phyloP scores from a whole-genome alignment of 1,140 invertebrate genomes.

The Homalodisca vitripennis region DNA sequence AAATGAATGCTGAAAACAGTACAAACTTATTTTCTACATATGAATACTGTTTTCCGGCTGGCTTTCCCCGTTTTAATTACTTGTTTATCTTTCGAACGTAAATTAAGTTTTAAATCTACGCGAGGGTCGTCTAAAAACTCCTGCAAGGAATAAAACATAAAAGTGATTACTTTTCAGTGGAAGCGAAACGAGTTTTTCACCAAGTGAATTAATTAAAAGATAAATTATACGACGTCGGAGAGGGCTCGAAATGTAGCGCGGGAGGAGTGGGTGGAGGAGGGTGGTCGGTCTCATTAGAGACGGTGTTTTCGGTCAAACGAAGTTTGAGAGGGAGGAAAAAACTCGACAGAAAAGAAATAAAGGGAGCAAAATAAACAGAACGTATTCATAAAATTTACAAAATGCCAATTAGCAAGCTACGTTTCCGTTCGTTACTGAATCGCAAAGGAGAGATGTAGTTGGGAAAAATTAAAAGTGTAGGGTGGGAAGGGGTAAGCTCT shows the following conservation, averaged over 20 bases:
- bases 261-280: neutral
- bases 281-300: constrained; percentile 12
- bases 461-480: constrained; percentile 6
- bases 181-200: constrained; percentile 10
- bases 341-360: constrained; percentile 21
- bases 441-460: neutral
- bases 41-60: too few species aligned
- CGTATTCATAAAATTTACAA: constrained; percentile 20
- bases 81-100: constrained; percentile 18
- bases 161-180: constrained; percentile 25
- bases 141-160: constrained; percentile 27
- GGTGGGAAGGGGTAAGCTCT: neutral
- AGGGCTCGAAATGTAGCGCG: neutral
- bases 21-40: too few species aligned
- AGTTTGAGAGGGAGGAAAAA: constrained; percentile 8
- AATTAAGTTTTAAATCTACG: constrained; percentile 18
- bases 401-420: constrained; percentile 20
- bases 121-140: neutral
- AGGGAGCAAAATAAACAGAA: neutral
- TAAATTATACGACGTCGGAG: constrained; percentile 22
- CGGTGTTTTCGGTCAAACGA: constrained; percentile 25
- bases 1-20: too few species aligned
- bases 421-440: constrained; percentile 19
- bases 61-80: constrained; percentile 9
- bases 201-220: constrained; percentile 27